Percentiles rank a stretch among this genome's conserved stretches.
These are phyloP conservation scores for Acipenser transmontanus DNA, from an alignment of 2,797 vertebrate genomes.

Conservation along the genomic window DNA sequence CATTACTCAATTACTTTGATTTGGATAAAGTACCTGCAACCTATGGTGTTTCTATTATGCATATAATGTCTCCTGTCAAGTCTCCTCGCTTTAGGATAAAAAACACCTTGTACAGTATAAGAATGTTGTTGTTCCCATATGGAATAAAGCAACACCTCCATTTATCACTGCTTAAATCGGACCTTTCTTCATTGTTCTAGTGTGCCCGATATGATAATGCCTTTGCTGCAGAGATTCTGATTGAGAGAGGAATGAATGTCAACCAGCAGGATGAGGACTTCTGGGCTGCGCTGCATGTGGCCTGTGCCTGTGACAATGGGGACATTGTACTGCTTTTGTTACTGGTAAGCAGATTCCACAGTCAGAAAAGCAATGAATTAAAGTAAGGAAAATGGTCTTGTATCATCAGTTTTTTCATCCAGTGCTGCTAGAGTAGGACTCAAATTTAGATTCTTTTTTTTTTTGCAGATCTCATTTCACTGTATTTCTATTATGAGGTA, in stretches of 20 bases:
- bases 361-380: slow-evolving; percentile 1
- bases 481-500: too few species aligned
- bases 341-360: slow-evolving; percentile 59
- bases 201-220: slow-evolving; percentile 88
- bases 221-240: slow-evolving; percentile 83
- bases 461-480: too few species aligned
- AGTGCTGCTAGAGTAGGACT: too few species aligned
- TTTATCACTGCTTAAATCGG: neutral
- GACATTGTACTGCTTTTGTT: slow-evolving; percentile 81
- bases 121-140: too few species aligned
- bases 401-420: neutral
- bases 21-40: too few species aligned
- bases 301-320: slow-evolving; percentile 82
- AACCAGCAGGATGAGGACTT: slow-evolving; percentile 90
- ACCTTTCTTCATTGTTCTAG: slow-evolving; percentile 46
- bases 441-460: too few species aligned
- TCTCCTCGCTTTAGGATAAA: too few species aligned
- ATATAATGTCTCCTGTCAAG: too few species aligned
- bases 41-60: too few species aligned
- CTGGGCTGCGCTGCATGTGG: slow-evolving; percentile 87
- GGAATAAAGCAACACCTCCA: neutral
- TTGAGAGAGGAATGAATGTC: slow-evolving; percentile 81
- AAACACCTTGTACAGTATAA: too few species aligned
- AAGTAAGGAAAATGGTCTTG: neutral
- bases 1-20: too few species aligned